phyloP scores from a whole-genome alignment of 2,797 vertebrate species.

The Dromococcyx pavoninus region DNA sequence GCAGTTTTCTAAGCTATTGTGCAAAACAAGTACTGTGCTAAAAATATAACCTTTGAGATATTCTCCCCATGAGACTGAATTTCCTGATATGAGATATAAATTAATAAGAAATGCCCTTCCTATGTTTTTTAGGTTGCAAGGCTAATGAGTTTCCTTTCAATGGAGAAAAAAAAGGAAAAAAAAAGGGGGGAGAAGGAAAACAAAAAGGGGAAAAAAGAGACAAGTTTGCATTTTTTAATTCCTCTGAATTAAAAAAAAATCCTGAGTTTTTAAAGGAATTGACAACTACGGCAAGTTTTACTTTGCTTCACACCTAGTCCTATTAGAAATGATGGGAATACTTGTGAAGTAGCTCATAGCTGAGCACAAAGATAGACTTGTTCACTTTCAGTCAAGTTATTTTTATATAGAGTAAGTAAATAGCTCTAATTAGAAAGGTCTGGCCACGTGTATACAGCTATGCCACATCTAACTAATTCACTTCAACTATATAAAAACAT shows the following conservation, averaged over 20 bases:
- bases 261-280: not conserved
- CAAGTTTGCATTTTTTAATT: not conserved
- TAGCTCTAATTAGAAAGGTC: not conserved
- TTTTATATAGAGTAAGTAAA: not conserved
- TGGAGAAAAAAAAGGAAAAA: not conserved
- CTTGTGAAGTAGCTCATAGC: not conserved
- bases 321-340: not conserved
- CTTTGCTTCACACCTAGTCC: not conserved
- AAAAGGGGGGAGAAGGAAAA: not conserved
- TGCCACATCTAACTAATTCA: not conserved
- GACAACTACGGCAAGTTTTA: not conserved
- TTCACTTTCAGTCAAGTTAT: not conserved
- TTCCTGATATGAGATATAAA: slow-evolving; percentile 1
- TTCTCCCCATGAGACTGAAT: not conserved
- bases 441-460: not conserved
- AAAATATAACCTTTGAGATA: not conserved
- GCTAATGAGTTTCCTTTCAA: not conserved
- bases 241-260: not conserved
- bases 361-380: not conserved
- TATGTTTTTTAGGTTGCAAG: not conserved
- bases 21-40: not conserved
- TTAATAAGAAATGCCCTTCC: slow-evolving; percentile 1
- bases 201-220: not conserved
- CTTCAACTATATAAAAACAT: not conserved
- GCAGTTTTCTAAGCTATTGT: not conserved